phyloP scores from a whole-genome alignment of 2,113 vertebrate genomes.

The Ochotona curzoniae region DNA sequence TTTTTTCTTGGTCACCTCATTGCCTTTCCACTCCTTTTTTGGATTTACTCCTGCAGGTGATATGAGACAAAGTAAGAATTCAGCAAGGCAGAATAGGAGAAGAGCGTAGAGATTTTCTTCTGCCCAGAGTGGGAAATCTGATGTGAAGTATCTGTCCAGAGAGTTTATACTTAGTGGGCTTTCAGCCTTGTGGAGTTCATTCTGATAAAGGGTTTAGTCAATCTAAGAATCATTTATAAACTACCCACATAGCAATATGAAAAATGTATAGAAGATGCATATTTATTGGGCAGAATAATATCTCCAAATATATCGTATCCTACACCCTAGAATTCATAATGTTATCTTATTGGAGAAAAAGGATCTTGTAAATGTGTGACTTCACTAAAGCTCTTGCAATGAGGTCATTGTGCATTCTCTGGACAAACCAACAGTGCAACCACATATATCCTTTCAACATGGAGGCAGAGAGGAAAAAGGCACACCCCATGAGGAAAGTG shows the following conservation, averaged over 20 bases:
- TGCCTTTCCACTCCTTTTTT: background rate
- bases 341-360: conserved; percentile 3
- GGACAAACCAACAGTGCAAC: background rate
- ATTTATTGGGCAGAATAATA: background rate
- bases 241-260: background rate
- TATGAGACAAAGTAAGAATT: background rate
- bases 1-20: background rate
- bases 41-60: background rate
- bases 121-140: background rate
- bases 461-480: background rate
- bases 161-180: background rate
- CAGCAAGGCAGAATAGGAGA: background rate
- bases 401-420: background rate
- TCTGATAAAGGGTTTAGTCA: background rate
- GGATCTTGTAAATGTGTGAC: background rate
- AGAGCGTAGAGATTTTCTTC: background rate
- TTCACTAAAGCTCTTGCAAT: background rate
- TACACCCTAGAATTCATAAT: background rate
- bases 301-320: background rate
- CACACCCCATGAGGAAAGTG: background rate
- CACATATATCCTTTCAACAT: background rate
- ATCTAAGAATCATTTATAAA: background rate
- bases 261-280: conserved; percentile 21
- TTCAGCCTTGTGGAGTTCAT: background rate
- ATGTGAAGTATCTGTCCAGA: background rate